Conservation (phyloP, 2,113 vertebrate genomes). For the Stictonetta naevosa region DNA sequence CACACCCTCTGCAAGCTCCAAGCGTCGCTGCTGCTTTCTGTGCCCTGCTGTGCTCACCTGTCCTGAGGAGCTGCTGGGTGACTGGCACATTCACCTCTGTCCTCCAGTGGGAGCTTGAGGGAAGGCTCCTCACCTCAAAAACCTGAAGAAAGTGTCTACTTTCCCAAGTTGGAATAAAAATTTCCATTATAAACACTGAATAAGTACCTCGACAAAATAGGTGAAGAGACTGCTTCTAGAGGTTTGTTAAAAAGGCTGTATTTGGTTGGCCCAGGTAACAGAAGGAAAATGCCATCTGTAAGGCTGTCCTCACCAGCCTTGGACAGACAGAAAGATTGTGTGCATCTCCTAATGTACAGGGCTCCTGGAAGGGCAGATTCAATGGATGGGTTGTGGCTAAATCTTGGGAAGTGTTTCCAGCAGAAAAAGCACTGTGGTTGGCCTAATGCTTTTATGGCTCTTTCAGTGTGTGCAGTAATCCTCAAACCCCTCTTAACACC, state of each 20-base stretch:
- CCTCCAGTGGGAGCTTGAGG: accelerated
- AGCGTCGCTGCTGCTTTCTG: not conserved
- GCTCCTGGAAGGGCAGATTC: not conserved
- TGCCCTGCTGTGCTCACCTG: not conserved
- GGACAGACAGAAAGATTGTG: not conserved
- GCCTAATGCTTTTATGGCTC: not conserved
- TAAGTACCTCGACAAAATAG: not conserved
- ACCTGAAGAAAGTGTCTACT: not conserved
- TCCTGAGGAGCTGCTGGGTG: not conserved
- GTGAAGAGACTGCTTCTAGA: not conserved
- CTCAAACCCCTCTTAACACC: not conserved
- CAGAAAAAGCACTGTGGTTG: not conserved
- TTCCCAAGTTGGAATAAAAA: not conserved
- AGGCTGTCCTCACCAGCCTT: not conserved
- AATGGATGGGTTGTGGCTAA: not conserved
- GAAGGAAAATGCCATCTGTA: not conserved
- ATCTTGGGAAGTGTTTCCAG: not conserved
- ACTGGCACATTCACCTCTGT: not conserved
- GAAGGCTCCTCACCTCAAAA: not conserved
- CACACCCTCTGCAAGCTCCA: not conserved
- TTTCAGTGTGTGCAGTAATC: not conserved
- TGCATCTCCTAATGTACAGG: not conserved
- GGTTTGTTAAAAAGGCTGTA: not conserved
- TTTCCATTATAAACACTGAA: not conserved
- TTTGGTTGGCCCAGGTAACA: not conserved